A percentile compares a stretch with the other conserved stretches of the same genome.
phyloP scores from a whole-genome alignment of 1,140 invertebrate genomes.

The Macrobrachium rosenbergii region DNA sequence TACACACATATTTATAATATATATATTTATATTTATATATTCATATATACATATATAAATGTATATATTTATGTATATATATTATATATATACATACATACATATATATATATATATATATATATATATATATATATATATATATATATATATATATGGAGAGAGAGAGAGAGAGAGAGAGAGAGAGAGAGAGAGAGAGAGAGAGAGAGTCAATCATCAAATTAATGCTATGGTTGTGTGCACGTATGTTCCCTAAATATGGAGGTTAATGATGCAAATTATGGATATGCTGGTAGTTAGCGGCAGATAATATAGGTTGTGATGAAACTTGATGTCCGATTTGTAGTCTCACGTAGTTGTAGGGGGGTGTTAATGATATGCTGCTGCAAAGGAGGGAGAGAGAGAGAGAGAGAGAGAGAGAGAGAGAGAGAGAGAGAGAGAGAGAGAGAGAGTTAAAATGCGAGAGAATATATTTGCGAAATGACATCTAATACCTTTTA shows the following conservation, averaged over 20 bases:
- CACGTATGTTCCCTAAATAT: too few relatives aligned
- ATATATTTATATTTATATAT: not conserved
- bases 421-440: not conserved
- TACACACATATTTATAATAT: not conserved
- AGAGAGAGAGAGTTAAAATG: not conserved
- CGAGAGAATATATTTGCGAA: not conserved
- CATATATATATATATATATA: constrained; percentile 30
- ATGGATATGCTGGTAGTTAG: not conserved
- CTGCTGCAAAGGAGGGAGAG: not conserved
- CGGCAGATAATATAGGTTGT: not conserved
- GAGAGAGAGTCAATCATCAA: not conserved
- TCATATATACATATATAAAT: not conserved
- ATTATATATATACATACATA: constrained; percentile 46
- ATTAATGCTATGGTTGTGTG: not conserved
- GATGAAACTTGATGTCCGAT: not conserved
- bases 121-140: constrained; percentile 49
- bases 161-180: not conserved
- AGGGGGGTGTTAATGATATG: too few relatives aligned
- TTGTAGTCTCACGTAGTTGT: too few relatives aligned
- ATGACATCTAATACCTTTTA: too few relatives aligned
- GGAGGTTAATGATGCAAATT: not conserved
- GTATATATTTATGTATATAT: constrained; percentile 41
- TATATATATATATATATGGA: constrained; percentile 46
- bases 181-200: constrained; percentile 13
- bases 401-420: constrained; percentile 21